phyloP scores from a whole-genome alignment of 2,888 invertebrate species.

The Melanostoma scalare region DNA sequence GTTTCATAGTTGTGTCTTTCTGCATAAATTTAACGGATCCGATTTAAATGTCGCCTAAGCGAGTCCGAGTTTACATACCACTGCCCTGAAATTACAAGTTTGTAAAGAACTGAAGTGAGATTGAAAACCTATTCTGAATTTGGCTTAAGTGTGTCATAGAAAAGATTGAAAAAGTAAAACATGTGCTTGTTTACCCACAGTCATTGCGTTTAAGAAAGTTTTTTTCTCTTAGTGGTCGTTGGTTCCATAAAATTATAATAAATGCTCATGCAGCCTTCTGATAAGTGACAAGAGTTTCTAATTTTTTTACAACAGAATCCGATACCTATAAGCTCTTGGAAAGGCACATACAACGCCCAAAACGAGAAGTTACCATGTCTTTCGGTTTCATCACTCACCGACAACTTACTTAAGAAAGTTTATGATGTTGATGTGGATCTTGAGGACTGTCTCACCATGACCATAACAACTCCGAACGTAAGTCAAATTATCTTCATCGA shows the following conservation, averaged over 20 bases:
- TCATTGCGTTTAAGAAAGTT: too few relatives aligned
- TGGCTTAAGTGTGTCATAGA: too few relatives aligned
- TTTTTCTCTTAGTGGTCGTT: too few relatives aligned
- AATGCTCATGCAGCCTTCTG: too few relatives aligned
- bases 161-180: too few relatives aligned
- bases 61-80: too few relatives aligned
- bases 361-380: conserved; percentile 80
- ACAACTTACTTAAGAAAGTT: conserved; percentile 58
- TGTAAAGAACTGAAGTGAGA: background rate
- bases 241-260: too few relatives aligned
- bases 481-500: background rate
- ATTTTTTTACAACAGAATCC: conserved; percentile 76
- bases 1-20: background rate
- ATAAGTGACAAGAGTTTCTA: conserved; percentile 1
- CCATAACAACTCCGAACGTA: conserved; percentile 79
- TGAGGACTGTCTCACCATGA: conserved; percentile 80
- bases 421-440: conserved; percentile 77
- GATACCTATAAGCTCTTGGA: conserved; percentile 79
- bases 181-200: too few relatives aligned
- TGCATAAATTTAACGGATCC: background rate
- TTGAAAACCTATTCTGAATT: background rate
- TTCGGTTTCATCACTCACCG: conserved; percentile 77
- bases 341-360: conserved; percentile 78
- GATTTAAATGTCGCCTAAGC: too few relatives aligned
- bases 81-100: too few relatives aligned